Percentiles rank a stretch among this genome's conserved stretches.
phyloP scores from a whole-genome alignment of 2,797 vertebrate genomes.

The Microcaecilia unicolor region DNA sequence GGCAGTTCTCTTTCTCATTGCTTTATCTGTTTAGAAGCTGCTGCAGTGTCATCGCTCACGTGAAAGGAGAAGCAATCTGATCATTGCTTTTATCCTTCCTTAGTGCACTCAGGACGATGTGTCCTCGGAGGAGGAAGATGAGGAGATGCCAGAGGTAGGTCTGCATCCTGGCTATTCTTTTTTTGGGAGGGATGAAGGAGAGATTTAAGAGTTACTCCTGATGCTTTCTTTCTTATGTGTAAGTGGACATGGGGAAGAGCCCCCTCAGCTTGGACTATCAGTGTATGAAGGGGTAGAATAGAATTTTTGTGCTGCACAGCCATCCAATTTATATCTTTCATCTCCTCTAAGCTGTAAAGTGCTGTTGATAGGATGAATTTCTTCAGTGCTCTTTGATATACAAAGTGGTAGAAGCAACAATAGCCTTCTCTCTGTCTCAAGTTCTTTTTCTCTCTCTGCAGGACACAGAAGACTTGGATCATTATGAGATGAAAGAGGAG shows the following conservation, averaged over 20 bases:
- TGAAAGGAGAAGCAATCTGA: too few relatives aligned
- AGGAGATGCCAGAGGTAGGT: constrained; percentile 89
- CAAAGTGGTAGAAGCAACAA: too few relatives aligned
- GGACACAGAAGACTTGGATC: constrained; percentile 93
- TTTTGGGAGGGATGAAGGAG: background rate
- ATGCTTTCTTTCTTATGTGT: too few relatives aligned
- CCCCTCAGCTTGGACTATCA: too few relatives aligned
- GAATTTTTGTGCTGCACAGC: too few relatives aligned
- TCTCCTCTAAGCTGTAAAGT: too few relatives aligned
- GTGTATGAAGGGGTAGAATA: background rate
- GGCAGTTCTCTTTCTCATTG: background rate
- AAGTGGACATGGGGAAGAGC: too few relatives aligned
- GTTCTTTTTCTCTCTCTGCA: constrained; percentile 22
- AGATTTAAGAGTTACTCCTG: background rate
- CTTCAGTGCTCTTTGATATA: background rate
- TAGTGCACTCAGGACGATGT: constrained; percentile 74
- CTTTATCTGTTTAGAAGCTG: background rate
- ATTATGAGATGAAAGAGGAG: constrained; percentile 97
- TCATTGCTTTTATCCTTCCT: fast-evolving
- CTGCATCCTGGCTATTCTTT: background rate
- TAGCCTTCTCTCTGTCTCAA: background rate
- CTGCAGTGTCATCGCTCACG: too few relatives aligned
- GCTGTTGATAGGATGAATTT: background rate
- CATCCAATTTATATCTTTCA: too few relatives aligned
- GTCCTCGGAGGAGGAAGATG: constrained; percentile 92